Evolutionary conservation across 2,113 vertebrate genomes (phyloP), one percentile per base, ranked within the genome.

Genomic region (Aptenodytes forsteri): DNA sequence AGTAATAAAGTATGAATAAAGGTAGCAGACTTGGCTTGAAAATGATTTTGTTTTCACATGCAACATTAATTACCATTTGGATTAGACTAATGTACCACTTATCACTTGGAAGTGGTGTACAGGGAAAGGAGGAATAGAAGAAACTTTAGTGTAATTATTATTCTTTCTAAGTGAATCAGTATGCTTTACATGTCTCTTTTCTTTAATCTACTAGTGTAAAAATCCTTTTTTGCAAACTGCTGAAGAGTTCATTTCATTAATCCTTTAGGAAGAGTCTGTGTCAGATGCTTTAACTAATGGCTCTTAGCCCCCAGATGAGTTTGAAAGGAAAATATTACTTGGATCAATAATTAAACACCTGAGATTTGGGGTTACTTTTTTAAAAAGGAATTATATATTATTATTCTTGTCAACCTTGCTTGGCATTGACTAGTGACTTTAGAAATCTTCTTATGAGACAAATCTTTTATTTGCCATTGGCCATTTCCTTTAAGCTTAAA

Each of bases 311-410:
- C 73, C 1, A 7, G 87, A 96, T 94, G 72, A 89, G 61, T 96
- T 96, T 89, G 81, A 96, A 95, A 96, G 52, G 67, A 96, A 96
- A 94, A 94, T 95, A 95, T 93, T 96, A 89, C 90, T 96, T 91
- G 93, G 84, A 96, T 98, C 92, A 98, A 95, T 98, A 98, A 97
- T 97, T 97, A 96, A 97, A 96, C 92, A 93, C 64, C 71, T 94
- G 86, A 91, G 91, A 93, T 93, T 89, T 78, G 64, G 79, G 47
- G 94, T 76, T 95, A 91, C 55, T 83, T 97, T 90, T 89, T 30
- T 3, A 44, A 93, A 89, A 93, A 79, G 34, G 66, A 90, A 77
- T 79, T 81, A 78, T 58, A 72, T 87, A 65, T 91, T 95, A 92
- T 92, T 95, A 90, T 84, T 90, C 92, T 62, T 95, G 69, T 92